These are phyloP conservation scores for Strigamia transsilvanica DNA, from an alignment of 2,888 invertebrate genomes.

Conservation along the genomic window DNA sequence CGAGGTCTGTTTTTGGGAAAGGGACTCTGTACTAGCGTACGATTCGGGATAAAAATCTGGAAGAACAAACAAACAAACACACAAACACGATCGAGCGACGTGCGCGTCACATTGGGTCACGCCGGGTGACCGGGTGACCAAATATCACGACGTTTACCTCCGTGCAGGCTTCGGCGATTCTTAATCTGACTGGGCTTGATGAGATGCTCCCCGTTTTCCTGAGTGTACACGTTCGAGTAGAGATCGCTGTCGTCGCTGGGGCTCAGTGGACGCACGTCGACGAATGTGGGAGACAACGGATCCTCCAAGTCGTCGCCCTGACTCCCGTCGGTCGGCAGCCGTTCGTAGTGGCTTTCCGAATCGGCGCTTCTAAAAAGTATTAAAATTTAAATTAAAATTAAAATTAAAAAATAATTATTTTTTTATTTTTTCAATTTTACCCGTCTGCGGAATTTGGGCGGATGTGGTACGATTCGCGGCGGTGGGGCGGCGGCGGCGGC, in stretches of 20 bases:
- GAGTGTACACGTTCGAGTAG: conserved; percentile 64
- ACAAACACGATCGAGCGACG: not conserved
- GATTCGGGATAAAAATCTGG: conserved; percentile 61
- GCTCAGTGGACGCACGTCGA: conserved; percentile 68
- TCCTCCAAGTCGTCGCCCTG: conserved; percentile 63
- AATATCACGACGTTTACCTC: too few species aligned
- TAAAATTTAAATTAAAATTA: too few species aligned
- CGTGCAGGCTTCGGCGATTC: conserved; percentile 66
- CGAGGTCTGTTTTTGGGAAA: conserved; percentile 58
- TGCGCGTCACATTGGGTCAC: too few species aligned
- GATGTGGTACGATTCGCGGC: conserved; percentile 59
- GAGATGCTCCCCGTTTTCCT: conserved; percentile 67
- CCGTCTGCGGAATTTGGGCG: conserved; percentile 58
- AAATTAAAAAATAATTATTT: too few species aligned
- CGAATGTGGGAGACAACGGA: conserved; percentile 65
- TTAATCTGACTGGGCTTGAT: conserved; percentile 66
- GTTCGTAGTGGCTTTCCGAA: conserved; percentile 70
- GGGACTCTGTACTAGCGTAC: conserved; percentile 62
- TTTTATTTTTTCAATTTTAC: conserved; percentile 46
- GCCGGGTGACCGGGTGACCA: too few species aligned
- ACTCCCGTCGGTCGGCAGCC: conserved; percentile 69
- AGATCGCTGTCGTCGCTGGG: conserved; percentile 72
- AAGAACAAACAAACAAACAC: conserved; percentile 52
- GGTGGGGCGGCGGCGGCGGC: conserved; percentile 59
- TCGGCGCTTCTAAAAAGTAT: conserved; percentile 59